Evolutionary conservation across 2,113 vertebrate species (phyloP).

Genomic region (Podarcis cretensis): DNA sequence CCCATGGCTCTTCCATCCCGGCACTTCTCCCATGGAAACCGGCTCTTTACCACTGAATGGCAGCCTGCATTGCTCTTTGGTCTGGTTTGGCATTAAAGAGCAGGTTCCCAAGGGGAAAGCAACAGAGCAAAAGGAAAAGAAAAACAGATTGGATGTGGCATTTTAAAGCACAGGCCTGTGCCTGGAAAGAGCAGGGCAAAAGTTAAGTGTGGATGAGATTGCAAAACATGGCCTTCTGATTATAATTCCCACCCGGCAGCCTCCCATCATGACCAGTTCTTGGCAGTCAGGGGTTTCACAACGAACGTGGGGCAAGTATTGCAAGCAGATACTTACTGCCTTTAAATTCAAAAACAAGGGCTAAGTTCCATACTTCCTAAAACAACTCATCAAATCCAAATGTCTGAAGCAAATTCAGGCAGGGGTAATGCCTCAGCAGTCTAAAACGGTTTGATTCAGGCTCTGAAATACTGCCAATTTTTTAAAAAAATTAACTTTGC

Average conservation of each 20-base stretch:
- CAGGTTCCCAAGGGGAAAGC: too few relatives aligned
- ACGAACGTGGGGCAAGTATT: neutral
- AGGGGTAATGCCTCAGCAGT: neutral
- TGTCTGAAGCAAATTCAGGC: neutral
- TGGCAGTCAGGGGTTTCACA: neutral
- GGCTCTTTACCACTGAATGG: neutral
- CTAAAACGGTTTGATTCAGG: neutral
- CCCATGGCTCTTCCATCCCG: neutral
- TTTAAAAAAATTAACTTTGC: neutral
- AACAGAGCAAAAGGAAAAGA: too few relatives aligned
- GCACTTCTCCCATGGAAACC: neutral
- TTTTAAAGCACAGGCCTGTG: too few relatives aligned
- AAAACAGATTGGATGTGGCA: too few relatives aligned
- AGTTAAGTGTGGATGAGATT: too few relatives aligned
- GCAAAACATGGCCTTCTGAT: neutral
- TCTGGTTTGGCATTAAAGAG: too few relatives aligned
- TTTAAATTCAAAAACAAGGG: neutral
- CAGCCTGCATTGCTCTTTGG: too few relatives aligned
- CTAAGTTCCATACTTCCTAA: neutral
- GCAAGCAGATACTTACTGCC: neutral
- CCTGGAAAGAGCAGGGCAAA: too few relatives aligned
- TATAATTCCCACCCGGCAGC: neutral
- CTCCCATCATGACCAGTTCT: neutral
- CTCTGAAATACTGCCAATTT: neutral
- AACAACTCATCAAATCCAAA: neutral